A percentile compares a stretch with the other conserved stretches of the same genome.
Evolutionary conservation across 2,797 vertebrate species (phyloP).

Genomic region (Enteromius fasciolatus): DNA sequence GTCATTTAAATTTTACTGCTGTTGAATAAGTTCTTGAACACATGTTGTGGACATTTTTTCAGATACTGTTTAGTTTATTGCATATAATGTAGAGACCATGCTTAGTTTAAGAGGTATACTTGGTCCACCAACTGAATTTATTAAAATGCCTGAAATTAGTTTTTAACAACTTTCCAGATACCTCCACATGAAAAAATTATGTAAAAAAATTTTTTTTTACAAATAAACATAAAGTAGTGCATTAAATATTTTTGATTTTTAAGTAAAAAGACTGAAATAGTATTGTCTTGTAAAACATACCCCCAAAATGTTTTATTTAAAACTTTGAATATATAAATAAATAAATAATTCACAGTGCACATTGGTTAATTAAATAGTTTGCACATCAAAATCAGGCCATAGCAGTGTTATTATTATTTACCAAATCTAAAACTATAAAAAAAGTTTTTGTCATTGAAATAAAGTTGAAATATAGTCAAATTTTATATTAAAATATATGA

Average conservation of each 20-base stretch:
- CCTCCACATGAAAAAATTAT: too few species aligned
- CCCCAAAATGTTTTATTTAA: neutral
- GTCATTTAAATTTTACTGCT: constrained; percentile 1
- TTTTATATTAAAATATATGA: neutral
- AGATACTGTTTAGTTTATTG: neutral
- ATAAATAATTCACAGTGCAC: neutral
- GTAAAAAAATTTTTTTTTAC: too few species aligned
- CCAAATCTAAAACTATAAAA: neutral
- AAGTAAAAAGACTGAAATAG: neutral
- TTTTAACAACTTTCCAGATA: neutral
- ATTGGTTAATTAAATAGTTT: neutral
- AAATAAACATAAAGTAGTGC: neutral
- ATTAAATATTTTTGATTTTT: neutral
- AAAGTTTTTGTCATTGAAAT: neutral
- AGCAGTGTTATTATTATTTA: neutral
- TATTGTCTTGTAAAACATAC: neutral
- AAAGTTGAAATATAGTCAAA: neutral
- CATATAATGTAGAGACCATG: neutral
- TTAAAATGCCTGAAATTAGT: neutral
- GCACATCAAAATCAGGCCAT: neutral
- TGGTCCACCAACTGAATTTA: neutral
- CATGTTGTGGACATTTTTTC: constrained; percentile 7
- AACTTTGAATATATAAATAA: neutral
- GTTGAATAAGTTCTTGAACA: neutral
- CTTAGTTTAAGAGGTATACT: neutral